Evolutionary conservation across 1,140 invertebrate species (phyloP).

Genomic region (Rhopalosiphum padi): DNA sequence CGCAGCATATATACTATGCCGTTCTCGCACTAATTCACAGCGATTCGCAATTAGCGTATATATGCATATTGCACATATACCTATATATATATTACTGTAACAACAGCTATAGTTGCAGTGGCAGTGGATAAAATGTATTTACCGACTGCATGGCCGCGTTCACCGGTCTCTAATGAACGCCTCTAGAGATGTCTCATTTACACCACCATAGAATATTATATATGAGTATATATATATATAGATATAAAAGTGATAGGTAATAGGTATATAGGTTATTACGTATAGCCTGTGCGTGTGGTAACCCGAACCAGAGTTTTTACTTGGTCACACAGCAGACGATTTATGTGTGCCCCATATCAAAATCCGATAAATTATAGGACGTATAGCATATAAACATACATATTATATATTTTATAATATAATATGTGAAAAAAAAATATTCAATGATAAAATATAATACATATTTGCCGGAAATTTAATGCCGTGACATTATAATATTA

Average conservation of each 20-base stretch:
- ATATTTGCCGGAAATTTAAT: neutral
- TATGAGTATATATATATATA: neutral
- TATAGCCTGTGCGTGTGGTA: neutral
- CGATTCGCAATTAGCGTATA: neutral
- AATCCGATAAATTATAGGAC: neutral
- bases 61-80: no score
- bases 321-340: neutral
- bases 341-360: neutral
- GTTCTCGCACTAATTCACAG: neutral
- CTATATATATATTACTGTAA: neutral
- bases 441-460: neutral
- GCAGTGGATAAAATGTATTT: neutral
- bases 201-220: neutral
- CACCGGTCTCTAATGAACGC: neutral
- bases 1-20: neutral
- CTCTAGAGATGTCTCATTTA: constrained; percentile 42
- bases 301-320: neutral
- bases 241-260: neutral
- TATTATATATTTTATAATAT: neutral
- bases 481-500: neutral
- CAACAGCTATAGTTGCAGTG: neutral
- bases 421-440: neutral
- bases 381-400: neutral
- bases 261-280: neutral
- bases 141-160: neutral